phyloP scores from a whole-genome alignment of 2,888 invertebrate species.

The Eilema griseolum region DNA sequence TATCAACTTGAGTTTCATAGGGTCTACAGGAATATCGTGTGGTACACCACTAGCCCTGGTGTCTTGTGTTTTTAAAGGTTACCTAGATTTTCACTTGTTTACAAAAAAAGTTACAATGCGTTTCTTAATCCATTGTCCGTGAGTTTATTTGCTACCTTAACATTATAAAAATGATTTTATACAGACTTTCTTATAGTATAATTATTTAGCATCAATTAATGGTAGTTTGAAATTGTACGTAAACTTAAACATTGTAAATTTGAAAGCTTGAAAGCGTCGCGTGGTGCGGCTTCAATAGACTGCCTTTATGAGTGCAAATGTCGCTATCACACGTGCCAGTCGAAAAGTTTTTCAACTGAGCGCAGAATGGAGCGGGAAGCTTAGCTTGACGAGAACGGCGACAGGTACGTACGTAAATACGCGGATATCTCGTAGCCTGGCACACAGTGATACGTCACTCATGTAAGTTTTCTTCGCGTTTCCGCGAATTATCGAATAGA shows the following conservation, averaged over 20 bases:
- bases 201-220: background rate
- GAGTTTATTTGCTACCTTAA: background rate
- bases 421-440: constrained; percentile 69
- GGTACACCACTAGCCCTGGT: no score
- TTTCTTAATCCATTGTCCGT: background rate
- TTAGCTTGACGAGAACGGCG: constrained; percentile 75
- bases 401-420: constrained; percentile 66
- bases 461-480: constrained; percentile 75
- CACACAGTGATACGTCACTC: constrained; percentile 79
- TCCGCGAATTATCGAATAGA: constrained; percentile 61
- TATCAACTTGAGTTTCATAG: no score
- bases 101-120: no score
- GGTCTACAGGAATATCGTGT: no score
- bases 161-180: background rate
- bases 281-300: constrained; percentile 40
- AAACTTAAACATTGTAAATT: constrained; percentile 16
- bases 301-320: constrained; percentile 58
- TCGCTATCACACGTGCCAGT: constrained; percentile 72
- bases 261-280: constrained; percentile 27
- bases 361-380: constrained; percentile 62
- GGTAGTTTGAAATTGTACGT: background rate
- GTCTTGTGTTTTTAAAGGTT: no score
- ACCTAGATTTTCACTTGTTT: no score
- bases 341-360: constrained; percentile 77
- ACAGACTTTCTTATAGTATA: background rate